phyloP scores from a whole-genome alignment of 2,113 vertebrate genomes.

The Paedocypris sp. region DNA sequence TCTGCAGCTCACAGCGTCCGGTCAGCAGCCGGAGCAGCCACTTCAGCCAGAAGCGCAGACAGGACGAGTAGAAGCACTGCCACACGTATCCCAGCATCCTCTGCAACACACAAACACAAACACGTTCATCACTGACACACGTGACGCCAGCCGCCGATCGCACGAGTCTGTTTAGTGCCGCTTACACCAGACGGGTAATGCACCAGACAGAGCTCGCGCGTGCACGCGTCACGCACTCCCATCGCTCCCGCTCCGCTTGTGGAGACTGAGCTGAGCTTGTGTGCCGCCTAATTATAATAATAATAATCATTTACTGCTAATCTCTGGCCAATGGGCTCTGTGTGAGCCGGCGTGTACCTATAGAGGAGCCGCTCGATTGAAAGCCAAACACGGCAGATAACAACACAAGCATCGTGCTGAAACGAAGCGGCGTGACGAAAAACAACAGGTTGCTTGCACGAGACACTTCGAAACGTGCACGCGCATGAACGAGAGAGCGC shows the following conservation, averaged over 20 bases:
- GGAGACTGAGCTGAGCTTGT: too few species aligned
- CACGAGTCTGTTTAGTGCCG: too few species aligned
- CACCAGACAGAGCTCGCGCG: not conserved
- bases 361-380: not conserved
- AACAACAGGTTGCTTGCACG: conserved; percentile 13
- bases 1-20: conserved; percentile 82
- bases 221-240: not conserved
- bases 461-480: not conserved
- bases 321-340: not conserved
- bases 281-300: too few species aligned
- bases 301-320: not conserved
- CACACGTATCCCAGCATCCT: conserved; percentile 74
- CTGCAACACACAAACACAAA: conserved; percentile 31
- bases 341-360: not conserved
- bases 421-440: not conserved
- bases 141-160: not conserved
- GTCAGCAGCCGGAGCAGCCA: conserved; percentile 78
- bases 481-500: not conserved
- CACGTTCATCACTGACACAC: not conserved
- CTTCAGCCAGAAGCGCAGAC: conserved; percentile 84
- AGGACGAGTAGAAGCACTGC: conserved; percentile 75
- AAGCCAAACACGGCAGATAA: not conserved
- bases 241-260: too few species aligned
- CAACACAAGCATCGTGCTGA: not conserved
- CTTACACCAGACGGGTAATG: not conserved